These are phyloP conservation scores for Rhopilema esculentum DNA, from an alignment of 30 jellyfish, hydroid and myxozoan genomes.

Conservation along the genomic window DNA sequence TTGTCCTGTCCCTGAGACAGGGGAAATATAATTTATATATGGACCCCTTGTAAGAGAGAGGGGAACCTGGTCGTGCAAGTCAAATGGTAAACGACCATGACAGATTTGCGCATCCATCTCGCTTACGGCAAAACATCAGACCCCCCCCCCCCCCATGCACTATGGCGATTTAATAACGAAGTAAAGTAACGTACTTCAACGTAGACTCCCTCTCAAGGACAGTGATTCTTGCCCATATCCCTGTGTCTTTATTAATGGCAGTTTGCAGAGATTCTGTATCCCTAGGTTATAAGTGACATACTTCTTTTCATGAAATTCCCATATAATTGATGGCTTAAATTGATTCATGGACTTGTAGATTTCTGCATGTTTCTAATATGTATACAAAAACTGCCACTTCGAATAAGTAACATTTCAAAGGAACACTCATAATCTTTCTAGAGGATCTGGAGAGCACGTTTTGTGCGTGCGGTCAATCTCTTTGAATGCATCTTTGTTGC, in stretches of 20 bases:
- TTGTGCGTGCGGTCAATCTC: no score
- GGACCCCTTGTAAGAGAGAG: no score
- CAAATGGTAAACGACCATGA: no score
- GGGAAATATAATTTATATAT: no score
- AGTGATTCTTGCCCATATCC: constrained; percentile 18
- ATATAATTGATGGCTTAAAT: constrained; percentile 29
- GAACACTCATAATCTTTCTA: constrained; percentile 40
- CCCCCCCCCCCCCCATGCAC: no score
- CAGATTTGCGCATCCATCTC: no score
- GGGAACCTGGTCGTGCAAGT: no score
- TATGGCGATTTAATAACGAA: no score
- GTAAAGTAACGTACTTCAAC: constrained; percentile 22
- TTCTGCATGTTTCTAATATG: constrained; percentile 42
- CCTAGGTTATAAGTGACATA: constrained; percentile 19
- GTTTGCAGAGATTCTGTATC: constrained; percentile 21
- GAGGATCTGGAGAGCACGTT: constrained; percentile 59
- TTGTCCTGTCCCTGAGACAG: no score
- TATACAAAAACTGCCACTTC: constrained; percentile 13
- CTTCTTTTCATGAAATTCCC: constrained; percentile 68
- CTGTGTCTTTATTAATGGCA: constrained; percentile 30
- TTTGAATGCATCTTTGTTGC: constrained; percentile 3
- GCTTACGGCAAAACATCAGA: no score
- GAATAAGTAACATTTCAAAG: constrained; percentile 11
- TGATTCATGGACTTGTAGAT: constrained; percentile 42
- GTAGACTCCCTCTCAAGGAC: constrained; percentile 19